A percentile compares a stretch with the other conserved stretches of the same genome.
These are phyloP conservation scores for Pollenia labialis DNA, from an alignment of 2,888 invertebrate species.

Conservation along the genomic window DNA sequence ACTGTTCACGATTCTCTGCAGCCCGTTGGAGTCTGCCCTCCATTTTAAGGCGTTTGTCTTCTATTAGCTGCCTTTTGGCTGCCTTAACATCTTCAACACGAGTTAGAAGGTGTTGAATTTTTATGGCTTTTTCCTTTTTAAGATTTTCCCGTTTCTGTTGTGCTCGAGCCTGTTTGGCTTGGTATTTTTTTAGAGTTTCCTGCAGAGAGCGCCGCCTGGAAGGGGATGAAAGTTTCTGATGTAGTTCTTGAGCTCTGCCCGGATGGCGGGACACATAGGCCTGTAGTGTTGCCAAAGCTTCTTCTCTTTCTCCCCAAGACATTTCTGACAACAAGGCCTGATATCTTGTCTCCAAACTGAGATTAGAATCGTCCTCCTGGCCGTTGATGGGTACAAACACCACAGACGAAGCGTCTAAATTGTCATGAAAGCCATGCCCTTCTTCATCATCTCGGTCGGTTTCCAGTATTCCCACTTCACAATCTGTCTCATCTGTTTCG, in stretches of 20 bases:
- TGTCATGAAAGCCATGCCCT: conserved; percentile 74
- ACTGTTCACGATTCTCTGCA: conserved; percentile 94
- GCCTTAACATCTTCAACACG: conserved; percentile 93
- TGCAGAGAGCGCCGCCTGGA: conserved; percentile 93
- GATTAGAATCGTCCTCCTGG: conserved; percentile 82
- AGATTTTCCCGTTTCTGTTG: conserved; percentile 93
- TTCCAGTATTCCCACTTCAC: conserved; percentile 81
- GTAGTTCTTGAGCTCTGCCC: conserved; percentile 94
- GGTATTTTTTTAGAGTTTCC: conserved; percentile 91
- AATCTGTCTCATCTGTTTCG: conserved; percentile 90
- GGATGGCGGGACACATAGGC: conserved; percentile 94
- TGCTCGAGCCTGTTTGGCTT: conserved; percentile 96
- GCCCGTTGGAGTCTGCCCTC: conserved; percentile 92
- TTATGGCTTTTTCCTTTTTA: conserved; percentile 92
- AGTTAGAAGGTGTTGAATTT: conserved; percentile 92
- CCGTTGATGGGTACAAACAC: conserved; percentile 80
- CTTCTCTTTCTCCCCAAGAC: conserved; percentile 94
- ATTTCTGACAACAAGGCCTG: conserved; percentile 89
- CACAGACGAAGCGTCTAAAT: conserved; percentile 77
- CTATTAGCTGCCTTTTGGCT: conserved; percentile 93
- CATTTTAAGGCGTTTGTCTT: conserved; percentile 91
- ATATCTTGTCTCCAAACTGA: conserved; percentile 88
- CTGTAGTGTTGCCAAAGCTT: conserved; percentile 90
- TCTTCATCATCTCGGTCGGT: conserved; percentile 78
- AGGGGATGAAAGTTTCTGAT: conserved; percentile 96